phyloP scores from a whole-genome alignment of 2,888 invertebrate genomes.

The Microplitis manilae region DNA sequence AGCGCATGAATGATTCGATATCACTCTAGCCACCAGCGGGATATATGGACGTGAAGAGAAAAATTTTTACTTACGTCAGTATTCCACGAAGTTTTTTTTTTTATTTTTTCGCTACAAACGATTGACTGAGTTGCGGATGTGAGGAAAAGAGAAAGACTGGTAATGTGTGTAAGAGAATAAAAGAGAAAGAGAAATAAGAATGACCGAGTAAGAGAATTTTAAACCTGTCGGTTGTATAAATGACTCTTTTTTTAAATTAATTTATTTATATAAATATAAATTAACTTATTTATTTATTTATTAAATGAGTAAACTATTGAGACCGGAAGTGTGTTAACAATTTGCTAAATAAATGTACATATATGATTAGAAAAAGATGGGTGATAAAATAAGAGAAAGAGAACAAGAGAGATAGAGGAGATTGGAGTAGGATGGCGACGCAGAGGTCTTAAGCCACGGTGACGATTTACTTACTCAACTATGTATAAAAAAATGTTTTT shows the following conservation, averaged over 20 bases:
- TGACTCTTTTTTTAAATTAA: not conserved
- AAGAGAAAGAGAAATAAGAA: conserved; percentile 13
- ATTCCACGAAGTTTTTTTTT: conserved; percentile 32
- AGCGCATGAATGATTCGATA: conserved; percentile 28
- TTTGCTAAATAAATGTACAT: not conserved
- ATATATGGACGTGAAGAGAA: conserved; percentile 7
- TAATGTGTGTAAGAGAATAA: conserved; percentile 36
- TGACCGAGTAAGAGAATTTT: conserved; percentile 25
- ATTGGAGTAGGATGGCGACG: conserved; percentile 54
- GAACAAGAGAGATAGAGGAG: conserved; percentile 31
- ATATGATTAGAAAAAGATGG: conserved; percentile 6
- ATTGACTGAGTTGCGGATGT: conserved; percentile 38
- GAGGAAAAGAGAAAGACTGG: conserved; percentile 23
- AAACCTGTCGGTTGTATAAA: not conserved
- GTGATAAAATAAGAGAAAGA: conserved; percentile 24
- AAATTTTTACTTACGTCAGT: conserved; percentile 41
- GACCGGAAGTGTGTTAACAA: not conserved
- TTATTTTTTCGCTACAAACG: conserved; percentile 30
- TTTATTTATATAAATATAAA: not conserved
- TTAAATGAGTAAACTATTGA: not conserved
- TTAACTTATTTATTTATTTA: not conserved
- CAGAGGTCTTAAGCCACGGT: conserved; percentile 58
- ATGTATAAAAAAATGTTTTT: conserved; percentile 42
- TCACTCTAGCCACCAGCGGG: not conserved
- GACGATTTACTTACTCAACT: conserved; percentile 61